Conservation (phyloP, 2,113 vertebrate species). For the Machaerirhynchus nigripectus region DNA sequence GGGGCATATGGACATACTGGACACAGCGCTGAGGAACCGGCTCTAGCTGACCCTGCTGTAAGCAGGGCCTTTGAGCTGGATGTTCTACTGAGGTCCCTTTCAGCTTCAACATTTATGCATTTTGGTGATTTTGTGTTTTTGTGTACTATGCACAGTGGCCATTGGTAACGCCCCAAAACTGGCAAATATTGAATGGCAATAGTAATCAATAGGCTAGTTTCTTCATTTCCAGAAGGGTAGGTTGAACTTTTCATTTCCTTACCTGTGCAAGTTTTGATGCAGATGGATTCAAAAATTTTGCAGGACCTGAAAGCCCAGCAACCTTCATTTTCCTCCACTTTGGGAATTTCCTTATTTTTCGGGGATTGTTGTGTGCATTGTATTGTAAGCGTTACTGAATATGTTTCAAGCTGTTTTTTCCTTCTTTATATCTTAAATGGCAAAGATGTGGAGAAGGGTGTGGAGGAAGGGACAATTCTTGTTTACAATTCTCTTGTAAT, state of each 20-base stretch:
- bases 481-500: neutral
- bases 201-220: neutral
- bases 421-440: neutral
- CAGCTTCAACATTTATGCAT: neutral
- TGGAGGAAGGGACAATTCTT: neutral
- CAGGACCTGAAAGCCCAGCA: neutral
- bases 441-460: neutral
- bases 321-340: neutral
- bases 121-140: neutral
- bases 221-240: neutral
- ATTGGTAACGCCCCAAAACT: neutral
- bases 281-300: neutral
- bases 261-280: neutral
- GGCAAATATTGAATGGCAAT: neutral
- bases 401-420: neutral
- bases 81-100: neutral
- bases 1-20: neutral
- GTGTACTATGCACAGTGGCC: neutral
- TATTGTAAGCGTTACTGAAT: neutral
- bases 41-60: neutral
- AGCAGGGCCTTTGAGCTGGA: neutral
- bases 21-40: neutral
- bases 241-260: neutral
- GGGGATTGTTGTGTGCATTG: neutral
- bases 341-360: neutral